Percentiles rank a stretch among this genome's conserved stretches.
Evolutionary conservation across 2,888 invertebrate genomes (phyloP).

Genomic region (Pammene fasciana): DNA sequence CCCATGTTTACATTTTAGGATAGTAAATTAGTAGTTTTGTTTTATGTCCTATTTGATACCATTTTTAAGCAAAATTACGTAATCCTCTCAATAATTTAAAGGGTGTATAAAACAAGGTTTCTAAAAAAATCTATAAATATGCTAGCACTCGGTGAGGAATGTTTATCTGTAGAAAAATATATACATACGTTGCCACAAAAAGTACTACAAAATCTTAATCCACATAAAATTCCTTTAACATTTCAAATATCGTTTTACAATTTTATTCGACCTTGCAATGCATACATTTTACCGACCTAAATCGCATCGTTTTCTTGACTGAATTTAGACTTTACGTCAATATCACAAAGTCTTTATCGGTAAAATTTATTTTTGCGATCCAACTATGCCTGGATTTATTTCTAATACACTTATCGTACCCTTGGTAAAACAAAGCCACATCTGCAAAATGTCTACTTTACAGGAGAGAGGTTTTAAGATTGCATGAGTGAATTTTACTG

Average conservation of each 20-base stretch:
- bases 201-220: neutral
- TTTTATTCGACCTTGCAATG: neutral
- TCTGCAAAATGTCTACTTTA: too few species aligned
- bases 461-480: too few species aligned
- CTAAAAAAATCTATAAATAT: too few species aligned
- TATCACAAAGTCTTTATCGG: neutral
- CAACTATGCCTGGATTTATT: constrained; percentile 30
- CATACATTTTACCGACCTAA: neutral
- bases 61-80: too few species aligned
- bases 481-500: too few species aligned
- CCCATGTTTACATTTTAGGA: neutral
- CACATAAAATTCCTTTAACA: constrained; percentile 7
- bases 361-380: neutral
- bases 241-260: constrained; percentile 11
- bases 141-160: too few species aligned
- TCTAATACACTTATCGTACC: constrained; percentile 40
- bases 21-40: neutral
- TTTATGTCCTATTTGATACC: neutral
- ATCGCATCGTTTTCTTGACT: neutral
- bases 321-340: neutral
- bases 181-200: neutral
- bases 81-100: too few species aligned
- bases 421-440: too few species aligned
- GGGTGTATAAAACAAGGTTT: too few species aligned
- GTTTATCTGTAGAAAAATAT: too few species aligned